Evolutionary conservation across 2,113 vertebrate species (phyloP), one percentile per base, ranked within the genome.

Genomic region (Irena cyanogastra): DNA sequence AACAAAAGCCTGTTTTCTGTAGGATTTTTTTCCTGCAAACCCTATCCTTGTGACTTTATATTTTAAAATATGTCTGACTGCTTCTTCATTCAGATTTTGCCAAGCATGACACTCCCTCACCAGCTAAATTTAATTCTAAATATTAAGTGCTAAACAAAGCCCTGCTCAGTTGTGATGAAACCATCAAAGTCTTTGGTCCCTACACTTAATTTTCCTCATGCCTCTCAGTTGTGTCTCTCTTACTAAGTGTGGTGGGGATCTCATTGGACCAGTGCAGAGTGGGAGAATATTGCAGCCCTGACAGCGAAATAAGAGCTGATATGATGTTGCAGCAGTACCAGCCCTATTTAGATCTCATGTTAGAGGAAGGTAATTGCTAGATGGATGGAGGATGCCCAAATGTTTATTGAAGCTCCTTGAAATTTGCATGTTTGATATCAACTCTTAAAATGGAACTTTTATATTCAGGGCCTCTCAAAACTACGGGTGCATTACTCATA

Each of bases 41-140:
- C 28, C 57, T 75, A 42, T 31, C 45, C 60, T 82, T 42, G 22
- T 66, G 83, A 71, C 26, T 61, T 84, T 82, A 45, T 78, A 7
- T 83, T 84, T 82, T 90, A 75, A 94, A 91, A 84, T 80, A 83
- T n/a, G 21, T 35, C 77, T 93, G 72, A 91, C 82, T 93, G 45
- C 35, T 57, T 87, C 80, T 93, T 81, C 83, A 45, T 47, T 87
- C 60, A 87, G 31, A 66, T 90, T 80, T 86, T 8, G 12, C 22
- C 30, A 59, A 65, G 35, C 54, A 66, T 74, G 86, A 92, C 59
- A 39, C 11, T 87, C 33, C 13, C 16, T 84, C 68, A 59, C 70
- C 52, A 89, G 13, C 47, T 86, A 75, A 92, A 85, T 90, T 50
- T 93, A 76, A 85, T 95, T 96, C 65, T 57, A 65, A 52, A 92